phyloP scores from a whole-genome alignment of 2,888 invertebrate genomes.

The Oxyscelio sp. region DNA sequence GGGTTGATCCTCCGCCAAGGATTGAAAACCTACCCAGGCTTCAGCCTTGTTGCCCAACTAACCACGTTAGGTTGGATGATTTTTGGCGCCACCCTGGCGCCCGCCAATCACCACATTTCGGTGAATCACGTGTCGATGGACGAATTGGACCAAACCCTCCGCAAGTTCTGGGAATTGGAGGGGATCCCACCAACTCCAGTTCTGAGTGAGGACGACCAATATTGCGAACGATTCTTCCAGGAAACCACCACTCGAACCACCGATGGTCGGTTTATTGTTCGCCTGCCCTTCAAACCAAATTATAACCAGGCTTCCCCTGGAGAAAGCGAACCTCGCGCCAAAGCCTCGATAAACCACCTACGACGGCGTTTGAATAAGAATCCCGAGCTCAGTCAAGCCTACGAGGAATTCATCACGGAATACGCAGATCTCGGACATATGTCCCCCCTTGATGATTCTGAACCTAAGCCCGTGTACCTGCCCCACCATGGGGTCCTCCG shows the following conservation, averaged over 20 bases:
- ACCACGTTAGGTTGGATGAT: slow-evolving; percentile 8
- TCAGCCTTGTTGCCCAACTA: background rate
- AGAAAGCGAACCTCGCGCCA: background rate
- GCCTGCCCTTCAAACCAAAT: background rate
- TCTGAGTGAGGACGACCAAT: background rate
- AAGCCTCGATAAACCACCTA: background rate
- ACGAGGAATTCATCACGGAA: background rate
- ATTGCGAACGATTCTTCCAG: background rate
- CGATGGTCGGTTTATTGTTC: background rate
- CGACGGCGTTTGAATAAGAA: background rate
- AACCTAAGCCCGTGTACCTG: background rate
- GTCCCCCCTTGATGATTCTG: background rate
- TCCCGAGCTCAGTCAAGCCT: background rate
- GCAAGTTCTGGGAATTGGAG: slow-evolving; percentile 27
- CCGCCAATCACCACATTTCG: background rate
- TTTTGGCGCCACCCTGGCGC: background rate
- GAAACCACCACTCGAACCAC: background rate
- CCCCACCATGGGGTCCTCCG: slow-evolving; percentile 14
- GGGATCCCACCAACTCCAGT: background rate
- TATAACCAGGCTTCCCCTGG: background rate
- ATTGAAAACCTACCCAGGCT: background rate
- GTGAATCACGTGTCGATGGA: background rate
- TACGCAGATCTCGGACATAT: background rate
- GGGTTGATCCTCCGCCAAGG: background rate
- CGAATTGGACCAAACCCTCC: background rate